Conservation (phyloP, 2,797 vertebrate species). For the Okamejei kenojei region DNA sequence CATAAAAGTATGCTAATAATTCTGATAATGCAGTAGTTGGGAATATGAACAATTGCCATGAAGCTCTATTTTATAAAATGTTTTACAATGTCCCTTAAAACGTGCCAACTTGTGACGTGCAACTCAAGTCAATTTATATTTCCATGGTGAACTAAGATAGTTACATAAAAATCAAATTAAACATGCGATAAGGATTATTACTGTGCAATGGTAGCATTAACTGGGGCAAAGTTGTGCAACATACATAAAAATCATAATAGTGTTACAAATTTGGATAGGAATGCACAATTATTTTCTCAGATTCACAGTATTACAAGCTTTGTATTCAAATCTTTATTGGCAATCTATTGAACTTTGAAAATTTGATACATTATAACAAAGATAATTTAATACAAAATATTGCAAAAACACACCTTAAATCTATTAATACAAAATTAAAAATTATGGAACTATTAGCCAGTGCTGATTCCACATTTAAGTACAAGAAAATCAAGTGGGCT, state of each 20-base stretch:
- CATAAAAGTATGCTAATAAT: too few relatives aligned
- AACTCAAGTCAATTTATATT: neutral
- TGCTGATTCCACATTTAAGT: neutral
- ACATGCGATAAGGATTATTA: neutral
- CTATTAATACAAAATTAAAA: constrained; percentile 7
- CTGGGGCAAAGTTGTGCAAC: neutral
- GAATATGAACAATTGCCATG: neutral
- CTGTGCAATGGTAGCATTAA: neutral
- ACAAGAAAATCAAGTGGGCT: constrained; percentile 30
- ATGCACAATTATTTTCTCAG: neutral
- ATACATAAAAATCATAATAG: neutral
- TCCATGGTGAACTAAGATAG: neutral
- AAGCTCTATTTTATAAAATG: neutral
- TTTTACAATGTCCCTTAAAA: neutral
- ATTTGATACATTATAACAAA: neutral
- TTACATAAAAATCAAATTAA: neutral
- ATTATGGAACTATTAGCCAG: neutral
- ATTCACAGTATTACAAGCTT: neutral
- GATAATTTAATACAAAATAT: neutral
- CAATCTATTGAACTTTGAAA: neutral
- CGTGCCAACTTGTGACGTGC: neutral
- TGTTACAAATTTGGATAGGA: neutral
- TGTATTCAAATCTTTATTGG: neutral
- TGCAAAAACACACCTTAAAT: neutral
- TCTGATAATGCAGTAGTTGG: neutral